A percentile compares a stretch with the other conserved stretches of the same genome.
Evolutionary conservation across 2,113 vertebrate species (phyloP).

Genomic region (Ochotona princeps): DNA sequence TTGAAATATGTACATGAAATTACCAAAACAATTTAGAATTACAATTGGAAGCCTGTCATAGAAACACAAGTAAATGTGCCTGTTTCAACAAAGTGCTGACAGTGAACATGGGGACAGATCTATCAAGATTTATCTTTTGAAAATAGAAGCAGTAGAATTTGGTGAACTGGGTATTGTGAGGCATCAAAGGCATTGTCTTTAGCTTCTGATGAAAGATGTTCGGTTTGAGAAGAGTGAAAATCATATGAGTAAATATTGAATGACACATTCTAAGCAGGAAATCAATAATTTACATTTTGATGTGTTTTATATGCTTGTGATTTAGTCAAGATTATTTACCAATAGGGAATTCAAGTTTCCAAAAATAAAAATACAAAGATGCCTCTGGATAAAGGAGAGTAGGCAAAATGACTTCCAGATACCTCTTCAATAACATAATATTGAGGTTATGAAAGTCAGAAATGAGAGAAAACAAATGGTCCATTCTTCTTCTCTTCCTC

Average conservation of each 20-base stretch:
- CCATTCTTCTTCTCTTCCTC: not conserved
- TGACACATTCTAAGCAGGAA: not conserved
- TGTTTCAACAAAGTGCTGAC: not conserved
- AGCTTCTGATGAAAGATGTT: not conserved
- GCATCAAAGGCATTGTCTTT: not conserved
- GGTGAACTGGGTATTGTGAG: not conserved
- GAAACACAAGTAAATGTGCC: not conserved
- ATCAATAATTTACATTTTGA: not conserved
- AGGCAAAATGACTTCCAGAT: not conserved
- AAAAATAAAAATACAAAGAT: not conserved
- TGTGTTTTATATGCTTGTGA: not conserved
- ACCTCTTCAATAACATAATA: not conserved
- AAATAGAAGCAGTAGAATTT: not conserved
- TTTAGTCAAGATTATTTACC: not conserved
- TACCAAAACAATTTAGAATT: not conserved
- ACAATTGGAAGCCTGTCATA: not conserved
- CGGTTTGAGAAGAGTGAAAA: not conserved
- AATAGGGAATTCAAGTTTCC: not conserved
- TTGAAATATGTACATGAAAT: not conserved
- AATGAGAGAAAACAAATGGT: not conserved
- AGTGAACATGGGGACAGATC: not conserved
- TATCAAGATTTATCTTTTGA: not conserved
- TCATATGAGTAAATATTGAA: not conserved
- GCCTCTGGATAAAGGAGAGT: not conserved
- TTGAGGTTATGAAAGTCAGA: accelerated